phyloP scores from a whole-genome alignment of 1,140 invertebrate species.

The Fopius arisanus region DNA sequence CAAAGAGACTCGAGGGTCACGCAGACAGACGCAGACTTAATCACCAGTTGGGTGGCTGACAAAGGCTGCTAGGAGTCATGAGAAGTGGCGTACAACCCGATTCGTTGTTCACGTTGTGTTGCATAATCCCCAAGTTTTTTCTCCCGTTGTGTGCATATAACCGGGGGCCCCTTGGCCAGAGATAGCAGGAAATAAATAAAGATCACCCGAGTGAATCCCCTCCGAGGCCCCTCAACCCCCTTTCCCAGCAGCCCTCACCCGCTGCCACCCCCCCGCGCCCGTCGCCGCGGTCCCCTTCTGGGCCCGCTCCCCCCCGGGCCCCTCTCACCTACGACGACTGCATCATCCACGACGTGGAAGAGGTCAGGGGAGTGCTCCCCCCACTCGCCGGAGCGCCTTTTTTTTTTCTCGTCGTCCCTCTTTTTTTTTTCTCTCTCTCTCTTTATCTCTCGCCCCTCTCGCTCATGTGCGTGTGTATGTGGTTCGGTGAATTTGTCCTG shows the following conservation, averaged over 20 bases:
- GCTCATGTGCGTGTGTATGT: slow-evolving; percentile 18
- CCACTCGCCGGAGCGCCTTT: not conserved
- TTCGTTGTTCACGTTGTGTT: slow-evolving; percentile 44
- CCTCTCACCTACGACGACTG: not conserved
- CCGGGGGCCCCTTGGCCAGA: not conserved
- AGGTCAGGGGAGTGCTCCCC: slow-evolving; percentile 10
- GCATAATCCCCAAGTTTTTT: slow-evolving; percentile 44
- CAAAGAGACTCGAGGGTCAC: slow-evolving; percentile 9
- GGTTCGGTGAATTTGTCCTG: slow-evolving; percentile 63
- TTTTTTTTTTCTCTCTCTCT: not conserved
- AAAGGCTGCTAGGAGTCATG: not conserved
- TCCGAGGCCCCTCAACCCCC: not conserved
- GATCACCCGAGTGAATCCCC: not conserved
- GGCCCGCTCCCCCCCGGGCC: slow-evolving; percentile 9
- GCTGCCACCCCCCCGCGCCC: slow-evolving; percentile 15
- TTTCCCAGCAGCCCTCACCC: not conserved
- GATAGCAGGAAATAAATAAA: slow-evolving; percentile 8
- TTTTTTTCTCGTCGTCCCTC: not conserved
- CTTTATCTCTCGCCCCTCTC: not conserved
- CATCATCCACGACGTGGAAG: slow-evolving; percentile 4
- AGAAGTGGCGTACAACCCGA: slow-evolving; percentile 21
- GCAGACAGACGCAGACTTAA: not conserved
- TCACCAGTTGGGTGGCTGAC: not conserved
- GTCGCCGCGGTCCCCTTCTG: not conserved
- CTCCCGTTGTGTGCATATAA: slow-evolving; percentile 14